These are phyloP conservation scores for Gouania willdenowi DNA, from an alignment of 2,797 vertebrate species.

Conservation along the genomic window DNA sequence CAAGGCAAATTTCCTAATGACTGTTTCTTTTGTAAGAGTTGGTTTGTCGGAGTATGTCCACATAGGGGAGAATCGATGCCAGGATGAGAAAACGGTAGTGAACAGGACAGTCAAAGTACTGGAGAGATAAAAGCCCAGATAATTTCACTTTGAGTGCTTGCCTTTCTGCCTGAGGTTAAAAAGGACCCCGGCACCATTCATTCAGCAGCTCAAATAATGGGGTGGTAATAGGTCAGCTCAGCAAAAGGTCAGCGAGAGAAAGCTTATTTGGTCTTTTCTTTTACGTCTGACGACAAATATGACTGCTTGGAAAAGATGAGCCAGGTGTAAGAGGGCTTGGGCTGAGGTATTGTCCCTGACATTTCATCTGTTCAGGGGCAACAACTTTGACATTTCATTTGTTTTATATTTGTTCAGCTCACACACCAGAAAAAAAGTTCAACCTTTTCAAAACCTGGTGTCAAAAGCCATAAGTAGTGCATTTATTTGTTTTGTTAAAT, in stretches of 20 bases:
- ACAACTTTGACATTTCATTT: conserved; percentile 63
- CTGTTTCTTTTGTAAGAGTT: conserved; percentile 75
- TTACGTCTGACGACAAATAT: conserved; percentile 52
- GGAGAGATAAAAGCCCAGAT: conserved; percentile 31
- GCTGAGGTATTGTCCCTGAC: conserved; percentile 52
- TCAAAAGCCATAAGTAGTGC: conserved; percentile 37
- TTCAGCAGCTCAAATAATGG: conserved; percentile 55
- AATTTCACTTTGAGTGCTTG: conserved; percentile 60
- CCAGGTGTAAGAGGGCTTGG: conserved; percentile 33
- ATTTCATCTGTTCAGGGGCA: conserved; percentile 62
- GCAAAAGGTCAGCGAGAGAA: conserved; percentile 40
- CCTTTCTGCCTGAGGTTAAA: conserved; percentile 36
- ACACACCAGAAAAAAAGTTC: conserved; percentile 40
- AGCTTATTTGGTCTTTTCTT: conserved; percentile 43
- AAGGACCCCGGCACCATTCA: conserved; percentile 42
- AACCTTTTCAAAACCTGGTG: conserved; percentile 48
- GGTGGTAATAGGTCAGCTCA: conserved; percentile 59
- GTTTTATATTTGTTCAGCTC: conserved; percentile 60
- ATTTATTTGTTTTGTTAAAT: too few relatives aligned
- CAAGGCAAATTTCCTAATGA: conserved; percentile 82
- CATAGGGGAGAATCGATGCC: conserved; percentile 55
- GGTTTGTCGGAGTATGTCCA: conserved; percentile 63
- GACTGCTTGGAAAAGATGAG: conserved; percentile 37
- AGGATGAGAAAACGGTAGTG: conserved; percentile 37
- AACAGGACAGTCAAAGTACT: conserved; percentile 30